phyloP scores from a whole-genome alignment of 2,888 invertebrate genomes.

The Orchesella flavescens region DNA sequence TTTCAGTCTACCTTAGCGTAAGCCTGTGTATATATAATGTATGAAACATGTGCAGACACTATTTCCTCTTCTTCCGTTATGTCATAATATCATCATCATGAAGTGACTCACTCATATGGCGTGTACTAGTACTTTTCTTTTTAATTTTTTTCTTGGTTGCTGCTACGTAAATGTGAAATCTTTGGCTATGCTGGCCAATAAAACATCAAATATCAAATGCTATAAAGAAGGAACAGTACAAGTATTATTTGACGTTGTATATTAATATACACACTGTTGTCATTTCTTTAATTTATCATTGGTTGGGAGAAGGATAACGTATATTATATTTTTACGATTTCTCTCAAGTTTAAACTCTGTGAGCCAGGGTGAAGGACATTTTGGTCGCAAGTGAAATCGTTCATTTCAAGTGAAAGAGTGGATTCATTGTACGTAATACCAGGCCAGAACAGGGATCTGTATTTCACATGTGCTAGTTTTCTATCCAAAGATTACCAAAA shows the following conservation, averaged over 20 bases:
- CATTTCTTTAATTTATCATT: no score
- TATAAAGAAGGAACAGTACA: no score
- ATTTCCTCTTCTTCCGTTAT: constrained; percentile 43
- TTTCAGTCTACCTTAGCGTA: background rate
- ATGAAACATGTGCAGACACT: background rate
- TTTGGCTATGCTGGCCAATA: no score
- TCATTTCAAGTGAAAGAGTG: background rate
- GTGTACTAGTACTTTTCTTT: background rate
- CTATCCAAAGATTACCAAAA: background rate
- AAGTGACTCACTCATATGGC: constrained; percentile 44
- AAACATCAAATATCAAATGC: no score
- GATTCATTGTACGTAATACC: no score
- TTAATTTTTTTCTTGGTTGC: no score
- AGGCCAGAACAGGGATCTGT: background rate
- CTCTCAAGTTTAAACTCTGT: background rate
- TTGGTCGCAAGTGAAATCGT: constrained; percentile 15
- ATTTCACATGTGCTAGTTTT: no score
- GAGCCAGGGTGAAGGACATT: constrained; percentile 57
- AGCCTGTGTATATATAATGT: background rate
- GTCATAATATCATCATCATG: constrained; percentile 28
- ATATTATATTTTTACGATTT: no score
- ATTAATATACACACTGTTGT: no score
- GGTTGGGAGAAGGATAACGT: no score
- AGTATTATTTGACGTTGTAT: no score
- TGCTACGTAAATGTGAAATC: no score